Evolutionary conservation across 1,140 invertebrate genomes (phyloP).

Genomic region (Neotoxoptera formosana): DNA sequence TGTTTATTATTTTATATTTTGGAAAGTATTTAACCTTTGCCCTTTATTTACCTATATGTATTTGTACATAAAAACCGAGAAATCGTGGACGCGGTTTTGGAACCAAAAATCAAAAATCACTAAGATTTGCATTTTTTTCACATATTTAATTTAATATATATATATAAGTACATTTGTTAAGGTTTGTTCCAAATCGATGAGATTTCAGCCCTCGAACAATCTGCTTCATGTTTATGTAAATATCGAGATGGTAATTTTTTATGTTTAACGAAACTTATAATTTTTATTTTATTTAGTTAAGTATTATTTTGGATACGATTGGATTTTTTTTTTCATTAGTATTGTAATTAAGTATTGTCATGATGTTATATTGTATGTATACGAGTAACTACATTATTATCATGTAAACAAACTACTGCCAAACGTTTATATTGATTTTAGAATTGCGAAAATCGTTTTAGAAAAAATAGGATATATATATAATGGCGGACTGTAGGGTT

Average conservation of each 20-base stretch:
- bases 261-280: background rate
- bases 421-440: background rate
- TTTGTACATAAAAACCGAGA: background rate
- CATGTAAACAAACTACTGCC: background rate
- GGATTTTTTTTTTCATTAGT: too few relatives aligned
- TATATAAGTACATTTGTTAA: background rate
- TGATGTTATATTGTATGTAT: too few relatives aligned
- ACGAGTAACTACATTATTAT: too few relatives aligned
- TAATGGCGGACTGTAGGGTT: background rate
- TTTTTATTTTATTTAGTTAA: background rate
- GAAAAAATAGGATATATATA: background rate
- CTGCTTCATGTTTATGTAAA: background rate
- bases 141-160: background rate
- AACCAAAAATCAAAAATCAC: background rate
- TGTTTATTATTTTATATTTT: too few relatives aligned
- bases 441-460: background rate
- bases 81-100: background rate
- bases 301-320: too few relatives aligned
- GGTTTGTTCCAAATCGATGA: too few relatives aligned
- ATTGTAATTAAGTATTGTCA: too few relatives aligned
- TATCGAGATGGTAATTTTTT: background rate
- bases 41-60: background rate
- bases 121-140: background rate
- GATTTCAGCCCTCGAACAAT: background rate
- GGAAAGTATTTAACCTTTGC: too few relatives aligned